Evolutionary conservation across 2,113 vertebrate species (phyloP), one percentile per base, ranked within the genome.

Genomic region (Chaetura pelagica): DNA sequence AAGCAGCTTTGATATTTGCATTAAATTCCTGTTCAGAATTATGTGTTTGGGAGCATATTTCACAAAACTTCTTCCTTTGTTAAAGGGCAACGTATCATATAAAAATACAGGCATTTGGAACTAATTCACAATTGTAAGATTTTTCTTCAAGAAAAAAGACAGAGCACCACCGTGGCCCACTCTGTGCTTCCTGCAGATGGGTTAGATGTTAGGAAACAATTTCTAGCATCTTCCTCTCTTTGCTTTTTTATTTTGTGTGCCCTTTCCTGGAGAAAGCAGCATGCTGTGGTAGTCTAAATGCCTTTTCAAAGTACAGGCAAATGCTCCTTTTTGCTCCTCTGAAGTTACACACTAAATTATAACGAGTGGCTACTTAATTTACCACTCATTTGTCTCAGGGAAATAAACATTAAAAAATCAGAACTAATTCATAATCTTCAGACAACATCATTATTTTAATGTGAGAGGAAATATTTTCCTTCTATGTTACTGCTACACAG

Each of bases 1-100:
- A 94, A 86, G 38, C 15, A 46, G 84, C 61, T 94, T 86, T 77
- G 55, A 66, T 92, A 92, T 74, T 93, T 77, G 51, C 79, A 75
- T 83, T 77, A 52, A 51, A 72, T 55, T 94, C 48, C 63, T 86
- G 32, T 24, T 83, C 55, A 59, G 75, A 93, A 74, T 91, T 77
- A 66, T 48, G 91, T 93, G n/a, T 84, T 55, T 63, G 82, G 74
- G 63, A 85, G 22, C 9, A 69, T 35, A 87, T 85, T 93, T 87
- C 84, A 84, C 49, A 42, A 58, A 93, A 58, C 24, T 84, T 44
- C 27, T 84, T 89, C 55, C 55, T 93, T 91, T 89, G 82, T 91
- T 83, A 91, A 91, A 73, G 24, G 42, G 63, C 74, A 63, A 19
- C 27, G 46, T 87, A 49, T 75, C 62, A 10, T 87, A 85, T 62